phyloP scores from a whole-genome alignment of 1,140 invertebrate genomes.

The Lithobius niger region DNA sequence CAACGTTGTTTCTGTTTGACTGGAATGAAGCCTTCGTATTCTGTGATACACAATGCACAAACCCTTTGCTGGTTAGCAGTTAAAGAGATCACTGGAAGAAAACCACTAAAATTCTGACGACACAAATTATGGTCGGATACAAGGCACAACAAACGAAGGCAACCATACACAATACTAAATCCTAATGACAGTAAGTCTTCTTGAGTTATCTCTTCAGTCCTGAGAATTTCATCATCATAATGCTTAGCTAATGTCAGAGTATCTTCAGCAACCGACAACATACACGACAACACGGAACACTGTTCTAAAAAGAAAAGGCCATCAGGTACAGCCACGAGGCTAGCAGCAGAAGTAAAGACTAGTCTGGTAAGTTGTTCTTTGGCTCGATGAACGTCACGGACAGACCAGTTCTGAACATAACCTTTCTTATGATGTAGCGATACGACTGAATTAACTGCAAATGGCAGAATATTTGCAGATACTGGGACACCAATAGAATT shows the following conservation, averaged over 20 bases:
- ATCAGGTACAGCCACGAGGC: not conserved
- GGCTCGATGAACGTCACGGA: not conserved
- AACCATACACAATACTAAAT: not conserved
- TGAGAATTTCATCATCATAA: not conserved
- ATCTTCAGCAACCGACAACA: not conserved
- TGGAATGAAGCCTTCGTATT: not conserved
- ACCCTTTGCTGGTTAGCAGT: not conserved
- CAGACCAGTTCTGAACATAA: not conserved
- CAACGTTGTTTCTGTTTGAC: too few species aligned
- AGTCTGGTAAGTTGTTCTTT: not conserved
- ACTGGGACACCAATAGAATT: not conserved
- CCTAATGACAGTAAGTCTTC: not conserved
- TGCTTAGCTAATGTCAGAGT: not conserved
- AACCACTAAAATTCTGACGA: not conserved
- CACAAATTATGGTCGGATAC: not conserved
- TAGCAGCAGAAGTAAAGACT: not conserved
- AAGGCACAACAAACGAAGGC: not conserved
- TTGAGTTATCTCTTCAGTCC: not conserved
- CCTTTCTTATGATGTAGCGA: not conserved
- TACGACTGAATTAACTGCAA: not conserved
- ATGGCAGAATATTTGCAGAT: not conserved
- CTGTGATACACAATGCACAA: not conserved
- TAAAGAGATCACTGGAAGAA: not conserved
- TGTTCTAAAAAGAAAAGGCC: not conserved
- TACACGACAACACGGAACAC: not conserved